phyloP scores from a whole-genome alignment of 2,888 invertebrate species.

The Protophormia terraenovae region DNA sequence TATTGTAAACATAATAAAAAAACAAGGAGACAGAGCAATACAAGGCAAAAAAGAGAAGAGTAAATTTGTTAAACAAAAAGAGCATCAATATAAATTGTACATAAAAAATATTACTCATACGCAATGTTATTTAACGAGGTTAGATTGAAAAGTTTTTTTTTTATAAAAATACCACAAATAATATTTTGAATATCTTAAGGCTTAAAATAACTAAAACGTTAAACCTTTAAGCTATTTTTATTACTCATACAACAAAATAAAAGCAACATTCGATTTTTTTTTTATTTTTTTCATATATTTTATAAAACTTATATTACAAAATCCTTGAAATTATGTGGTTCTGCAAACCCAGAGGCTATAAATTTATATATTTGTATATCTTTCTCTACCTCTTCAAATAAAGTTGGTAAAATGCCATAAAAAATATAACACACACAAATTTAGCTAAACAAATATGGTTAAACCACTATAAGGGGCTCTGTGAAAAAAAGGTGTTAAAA shows the following conservation, averaged over 20 bases:
- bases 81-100: not conserved
- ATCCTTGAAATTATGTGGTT: slow-evolving; percentile 30
- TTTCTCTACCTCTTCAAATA: not conserved
- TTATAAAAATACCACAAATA: not conserved
- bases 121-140: not conserved
- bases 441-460: not conserved
- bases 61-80: not conserved
- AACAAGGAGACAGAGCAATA: not conserved
- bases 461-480: not conserved
- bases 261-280: not conserved
- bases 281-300: not conserved
- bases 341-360: slow-evolving; percentile 12
- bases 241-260: not conserved
- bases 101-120: not conserved
- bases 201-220: slow-evolving; percentile 2
- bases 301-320: slow-evolving; percentile 9
- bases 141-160: slow-evolving; percentile 19
- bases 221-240: slow-evolving; percentile 18
- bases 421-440: not conserved
- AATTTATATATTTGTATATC: not conserved
- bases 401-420: slow-evolving; percentile 38
- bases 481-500: slow-evolving; percentile 9
- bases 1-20: not conserved
- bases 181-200: slow-evolving; percentile 29
- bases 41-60: too few relatives aligned